Percentiles rank a stretch among this genome's conserved stretches.
Conservation (phyloP, 2,888 invertebrate species). For the Epistrophe grossulariae region DNA sequence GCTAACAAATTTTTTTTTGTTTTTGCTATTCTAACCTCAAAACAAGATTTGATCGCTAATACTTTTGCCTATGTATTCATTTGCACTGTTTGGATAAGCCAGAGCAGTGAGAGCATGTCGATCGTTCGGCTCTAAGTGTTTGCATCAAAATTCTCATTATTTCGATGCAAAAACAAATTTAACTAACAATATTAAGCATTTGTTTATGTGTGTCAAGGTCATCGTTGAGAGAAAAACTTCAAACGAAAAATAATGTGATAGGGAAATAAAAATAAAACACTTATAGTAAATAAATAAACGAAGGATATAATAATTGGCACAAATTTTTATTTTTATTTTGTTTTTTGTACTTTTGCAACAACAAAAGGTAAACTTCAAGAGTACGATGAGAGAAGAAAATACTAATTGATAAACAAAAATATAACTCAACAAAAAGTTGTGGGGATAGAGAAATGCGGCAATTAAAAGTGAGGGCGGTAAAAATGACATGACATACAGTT, state of each 20-base stretch:
- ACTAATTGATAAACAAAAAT: constrained; percentile 19
- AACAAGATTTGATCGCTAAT: constrained; percentile 28
- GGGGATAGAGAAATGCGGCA: not conserved
- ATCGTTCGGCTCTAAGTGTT: not conserved
- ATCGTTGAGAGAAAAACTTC: constrained; percentile 42
- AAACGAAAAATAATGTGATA: constrained; percentile 49
- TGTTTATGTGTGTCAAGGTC: constrained; percentile 65
- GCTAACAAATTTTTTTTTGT: not conserved
- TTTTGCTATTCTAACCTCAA: constrained; percentile 33
- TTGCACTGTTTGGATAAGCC: too few species aligned
- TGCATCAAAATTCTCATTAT: constrained; percentile 38
- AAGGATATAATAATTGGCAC: constrained; percentile 55
- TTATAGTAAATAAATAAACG: not conserved
- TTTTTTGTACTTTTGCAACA: not conserved
- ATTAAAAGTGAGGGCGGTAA: constrained; percentile 42
- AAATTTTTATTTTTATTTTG: constrained; percentile 25
- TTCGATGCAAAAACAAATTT: constrained; percentile 39
- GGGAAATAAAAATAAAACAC: constrained; percentile 11
- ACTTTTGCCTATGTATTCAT: not conserved
- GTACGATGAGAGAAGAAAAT: constrained; percentile 1
- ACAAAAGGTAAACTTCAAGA: constrained; percentile 13
- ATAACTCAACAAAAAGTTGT: constrained; percentile 10
- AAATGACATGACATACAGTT: not conserved
- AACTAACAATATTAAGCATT: constrained; percentile 55
- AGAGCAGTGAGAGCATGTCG: not conserved